Base-by-base conservation (phyloP, 2,888 invertebrate species). In the Gymnocheta viridis region DNA sequence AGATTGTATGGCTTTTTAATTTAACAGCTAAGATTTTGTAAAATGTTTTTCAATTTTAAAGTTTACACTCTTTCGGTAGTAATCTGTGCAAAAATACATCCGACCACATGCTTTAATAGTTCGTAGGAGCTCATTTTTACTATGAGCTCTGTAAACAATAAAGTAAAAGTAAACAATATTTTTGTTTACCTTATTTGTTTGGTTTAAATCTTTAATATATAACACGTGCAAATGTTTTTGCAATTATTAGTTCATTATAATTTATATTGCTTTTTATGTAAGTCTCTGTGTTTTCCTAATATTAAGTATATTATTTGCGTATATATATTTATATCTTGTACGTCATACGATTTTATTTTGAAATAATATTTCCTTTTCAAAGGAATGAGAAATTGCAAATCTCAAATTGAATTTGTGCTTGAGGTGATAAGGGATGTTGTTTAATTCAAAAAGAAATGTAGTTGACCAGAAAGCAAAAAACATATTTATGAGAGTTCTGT, bases 291-390 rank as follows among this genome's bases (percentile, higher is more conserved):
- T 47, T 22, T 47, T 47, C 22, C n/a, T 44, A 44, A n/a, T 44
- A 44, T 44, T 1, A 44, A 32, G 5, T 22, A 3, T 22, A n/a
- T n/a, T n/a, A n/a, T n/a, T n/a, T 49, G 10, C 4, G 4, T 49
- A 2, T 29, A 22, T 47, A 32, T 1, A 32, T 19, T 14, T 6
- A 7, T 60, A 14, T 49, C 22, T n/a, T 10, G 32, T 32, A 32
- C 14, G n/a, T n/a, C n/a, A n/a, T n/a, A n/a, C n/a, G n/a, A n/a
- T n/a, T n/a, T n/a, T n/a, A n/a, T 29, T 47, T 6, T 66, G 2
- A n/a, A 35, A 27, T 17, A 49, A 49, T 35, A 51, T 72, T 47
- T 47, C 14, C 60, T 49, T 72, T 22, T 32, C 47, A 58, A 47
- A 72, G 58, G 22, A 29, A 7, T 29, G 29, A 17, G 19, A 29